Evolutionary conservation across 2,888 invertebrate species (phyloP), one percentile per base, ranked within the genome.

Genomic region (Watsonalla binaria): DNA sequence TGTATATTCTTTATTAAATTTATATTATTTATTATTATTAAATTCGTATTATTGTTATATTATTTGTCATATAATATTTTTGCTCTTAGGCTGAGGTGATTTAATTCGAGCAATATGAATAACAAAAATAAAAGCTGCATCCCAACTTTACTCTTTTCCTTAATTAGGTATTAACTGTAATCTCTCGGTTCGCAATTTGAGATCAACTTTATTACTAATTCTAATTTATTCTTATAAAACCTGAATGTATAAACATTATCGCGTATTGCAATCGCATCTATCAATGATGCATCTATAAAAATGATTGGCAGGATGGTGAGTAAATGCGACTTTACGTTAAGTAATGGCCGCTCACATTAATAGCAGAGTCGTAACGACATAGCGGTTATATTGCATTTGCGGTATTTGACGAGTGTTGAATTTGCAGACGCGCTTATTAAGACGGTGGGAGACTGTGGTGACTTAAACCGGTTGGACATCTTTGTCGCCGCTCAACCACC

Each of bases 381-480:
- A 78, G 73, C 73, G 74, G 74, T 72, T 68, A 69, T 72, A 77
- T 76, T 82, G 79, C 79, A 76, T 76, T 77, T 80, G 84, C 75
- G 78, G 82, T 82, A 84, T 88, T 87, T 86, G 87, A 87, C 79
- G 86, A 84, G 81, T 86, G 84, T 80, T 82, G 82, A 86, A 86
- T 86, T 85, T 86, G 83, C 86, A 84, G 87, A 88, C 83, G 83
- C 81, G 78, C 81, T 82, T 84, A 83, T 88, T 87, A 86, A 72
- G 82, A 74, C 63, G 68, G 67, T 62, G 78, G 78, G 76, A 78
- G 78, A 81, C 78, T 82, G 76, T 76, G 78, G 84, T 78, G 77
- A 84, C 81, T 70, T 66, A 86, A 90, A 90, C 90, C 90, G 90
- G 90, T 89, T 79, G 82, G 66, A 82, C 85, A 82, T 86, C 85